Percentiles rank a stretch among this genome's conserved stretches.
These are phyloP conservation scores for Formica selysi DNA, from an alignment of 1,140 invertebrate species.

Conservation along the genomic window DNA sequence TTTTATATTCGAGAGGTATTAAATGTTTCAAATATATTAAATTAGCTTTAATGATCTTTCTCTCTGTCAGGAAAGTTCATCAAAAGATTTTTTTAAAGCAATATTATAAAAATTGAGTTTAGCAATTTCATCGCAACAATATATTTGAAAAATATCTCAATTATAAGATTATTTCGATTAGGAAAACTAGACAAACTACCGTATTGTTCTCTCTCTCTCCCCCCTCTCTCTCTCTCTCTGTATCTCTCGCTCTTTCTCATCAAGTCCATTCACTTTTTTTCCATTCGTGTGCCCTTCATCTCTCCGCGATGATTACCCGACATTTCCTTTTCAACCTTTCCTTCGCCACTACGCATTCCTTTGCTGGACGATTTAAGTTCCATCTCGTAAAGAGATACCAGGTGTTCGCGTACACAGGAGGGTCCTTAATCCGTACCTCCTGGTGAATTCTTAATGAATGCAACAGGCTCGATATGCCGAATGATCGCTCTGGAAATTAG, in stretches of 20 bases:
- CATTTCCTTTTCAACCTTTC: constrained; percentile 36
- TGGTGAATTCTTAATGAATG: constrained; percentile 68
- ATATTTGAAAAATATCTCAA: neutral
- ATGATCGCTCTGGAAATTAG: constrained; percentile 67
- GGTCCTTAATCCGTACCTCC: constrained; percentile 66
- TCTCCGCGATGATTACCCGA: constrained; percentile 29
- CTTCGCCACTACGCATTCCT: constrained; percentile 28
- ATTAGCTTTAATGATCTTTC: neutral
- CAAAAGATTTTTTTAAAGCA: neutral
- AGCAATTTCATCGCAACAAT: neutral
- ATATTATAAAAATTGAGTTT: neutral
- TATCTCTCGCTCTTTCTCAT: constrained; percentile 4
- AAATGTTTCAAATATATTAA: neutral
- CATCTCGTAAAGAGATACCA: constrained; percentile 59
- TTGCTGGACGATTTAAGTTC: constrained; percentile 9
- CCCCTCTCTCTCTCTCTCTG: too few relatives aligned
- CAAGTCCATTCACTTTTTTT: neutral
- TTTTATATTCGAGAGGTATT: neutral
- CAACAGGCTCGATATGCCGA: constrained; percentile 61
- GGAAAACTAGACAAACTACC: neutral
- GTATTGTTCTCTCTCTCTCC: too few relatives aligned
- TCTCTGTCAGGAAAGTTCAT: neutral
- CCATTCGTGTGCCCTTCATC: constrained; percentile 23
- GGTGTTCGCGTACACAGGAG: constrained; percentile 63
- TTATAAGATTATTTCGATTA: constrained; percentile 15